These are phyloP conservation scores for Reticulitermes speratus DNA, from an alignment of 1,140 invertebrate species.

Conservation along the genomic window DNA sequence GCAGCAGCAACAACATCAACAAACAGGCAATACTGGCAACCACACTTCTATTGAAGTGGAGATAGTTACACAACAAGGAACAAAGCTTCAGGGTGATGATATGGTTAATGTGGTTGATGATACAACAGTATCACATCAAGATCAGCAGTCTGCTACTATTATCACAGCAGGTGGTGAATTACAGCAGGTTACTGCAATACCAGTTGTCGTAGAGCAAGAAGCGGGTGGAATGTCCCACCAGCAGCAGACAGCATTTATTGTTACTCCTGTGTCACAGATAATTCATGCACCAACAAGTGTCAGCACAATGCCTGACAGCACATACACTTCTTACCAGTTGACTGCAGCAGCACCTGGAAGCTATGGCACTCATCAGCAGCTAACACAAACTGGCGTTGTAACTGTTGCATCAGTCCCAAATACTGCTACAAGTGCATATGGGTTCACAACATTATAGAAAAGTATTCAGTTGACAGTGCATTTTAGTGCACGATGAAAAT, in stretches of 20 bases:
- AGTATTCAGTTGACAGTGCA: no score
- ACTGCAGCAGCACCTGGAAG: not conserved
- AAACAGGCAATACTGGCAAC: not conserved
- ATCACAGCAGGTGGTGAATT: conserved; percentile 39
- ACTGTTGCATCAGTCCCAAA: conserved; percentile 26
- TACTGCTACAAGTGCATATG: not conserved
- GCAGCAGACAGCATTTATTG: conserved; percentile 58
- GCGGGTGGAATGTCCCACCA: conserved; percentile 42
- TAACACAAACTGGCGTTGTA: conserved; percentile 22
- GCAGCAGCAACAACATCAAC: conserved; percentile 40
- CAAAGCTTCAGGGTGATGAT: conserved; percentile 12
- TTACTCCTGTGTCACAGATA: conserved; percentile 61
- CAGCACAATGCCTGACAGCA: not conserved
- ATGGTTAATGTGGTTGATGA: not conserved
- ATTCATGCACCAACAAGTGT: conserved; percentile 46
- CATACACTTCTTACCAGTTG: conserved; percentile 27
- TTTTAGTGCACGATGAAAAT: not conserved
- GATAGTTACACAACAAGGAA: not conserved
- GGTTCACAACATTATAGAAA: conserved; percentile 24
- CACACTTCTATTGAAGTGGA: not conserved
- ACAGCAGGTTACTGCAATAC: conserved; percentile 56
- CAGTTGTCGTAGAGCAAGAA: conserved; percentile 56
- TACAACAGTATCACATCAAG: not conserved
- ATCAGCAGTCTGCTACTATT: conserved; percentile 21
- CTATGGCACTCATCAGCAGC: conserved; percentile 29